phyloP scores from a whole-genome alignment of 2,797 vertebrate species.

The Todus mexicanus region DNA sequence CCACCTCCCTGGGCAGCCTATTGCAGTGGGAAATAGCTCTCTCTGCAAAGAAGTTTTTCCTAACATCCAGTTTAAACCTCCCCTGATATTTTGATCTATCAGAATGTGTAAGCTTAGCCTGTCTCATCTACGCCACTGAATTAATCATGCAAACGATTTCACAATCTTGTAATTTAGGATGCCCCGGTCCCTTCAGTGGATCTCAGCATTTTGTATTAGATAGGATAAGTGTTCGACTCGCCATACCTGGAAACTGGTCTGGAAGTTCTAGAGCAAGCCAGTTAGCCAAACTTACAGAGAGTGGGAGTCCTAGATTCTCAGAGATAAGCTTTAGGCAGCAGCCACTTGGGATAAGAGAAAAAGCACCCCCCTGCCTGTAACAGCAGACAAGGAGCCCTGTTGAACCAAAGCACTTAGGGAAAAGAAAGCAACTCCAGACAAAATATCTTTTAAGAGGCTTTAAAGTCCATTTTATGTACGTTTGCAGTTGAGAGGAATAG shows the following conservation, averaged over 20 bases:
- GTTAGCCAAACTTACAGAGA: background rate
- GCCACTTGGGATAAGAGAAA: background rate
- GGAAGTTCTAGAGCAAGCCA: background rate
- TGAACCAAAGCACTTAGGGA: background rate
- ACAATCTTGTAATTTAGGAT: background rate
- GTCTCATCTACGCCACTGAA: background rate
- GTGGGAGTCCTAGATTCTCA: background rate
- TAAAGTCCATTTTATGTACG: background rate
- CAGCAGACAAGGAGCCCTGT: background rate
- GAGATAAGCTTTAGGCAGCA: background rate
- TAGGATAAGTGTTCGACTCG: background rate
- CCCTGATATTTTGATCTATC: no score
- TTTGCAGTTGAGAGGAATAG: background rate
- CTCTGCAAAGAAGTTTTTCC: no score
- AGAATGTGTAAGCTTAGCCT: background rate
- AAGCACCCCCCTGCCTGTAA: background rate
- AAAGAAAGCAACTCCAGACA: background rate
- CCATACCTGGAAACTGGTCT: background rate
- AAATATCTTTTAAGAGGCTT: background rate
- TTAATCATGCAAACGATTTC: background rate
- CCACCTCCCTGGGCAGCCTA: no score
- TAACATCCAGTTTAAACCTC: no score
- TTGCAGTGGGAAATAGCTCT: no score
- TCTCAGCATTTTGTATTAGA: background rate
- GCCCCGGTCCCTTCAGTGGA: background rate